These are phyloP conservation scores for Cherax destructor DNA, from an alignment of 1,140 invertebrate genomes.

Conservation along the genomic window DNA sequence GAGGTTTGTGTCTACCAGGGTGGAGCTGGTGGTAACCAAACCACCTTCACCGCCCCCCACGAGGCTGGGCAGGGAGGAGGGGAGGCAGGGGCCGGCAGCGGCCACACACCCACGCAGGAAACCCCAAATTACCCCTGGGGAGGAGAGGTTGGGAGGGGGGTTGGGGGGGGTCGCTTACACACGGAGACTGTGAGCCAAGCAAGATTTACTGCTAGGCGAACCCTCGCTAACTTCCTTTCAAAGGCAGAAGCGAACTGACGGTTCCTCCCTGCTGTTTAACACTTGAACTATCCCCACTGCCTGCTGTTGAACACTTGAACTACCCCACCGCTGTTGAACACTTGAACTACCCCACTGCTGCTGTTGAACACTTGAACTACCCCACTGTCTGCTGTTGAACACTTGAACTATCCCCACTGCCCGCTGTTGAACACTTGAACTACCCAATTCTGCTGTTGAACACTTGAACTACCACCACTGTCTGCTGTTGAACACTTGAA, in stretches of 20 bases:
- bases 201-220: neutral
- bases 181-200: neutral
- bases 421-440: too few species aligned
- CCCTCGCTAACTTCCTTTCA: neutral
- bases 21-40: too few species aligned
- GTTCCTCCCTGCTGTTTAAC: neutral
- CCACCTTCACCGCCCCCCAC: neutral
- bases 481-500: too few species aligned
- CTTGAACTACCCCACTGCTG: too few species aligned
- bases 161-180: neutral
- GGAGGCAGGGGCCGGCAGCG: neutral
- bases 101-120: constrained; percentile 22
- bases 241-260: neutral
- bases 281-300: neutral
- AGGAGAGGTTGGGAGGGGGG: neutral
- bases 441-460: too few species aligned
- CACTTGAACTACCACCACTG: too few species aligned
- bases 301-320: too few species aligned
- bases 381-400: too few species aligned
- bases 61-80: neutral
- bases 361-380: too few species aligned
- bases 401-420: too few species aligned
- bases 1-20: too few species aligned
- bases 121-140: neutral
- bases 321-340: too few species aligned